Evolutionary conservation across 1,140 invertebrate genomes (phyloP), one percentile per base, ranked within the genome.

Genomic region (Lepidostoma basale): DNA sequence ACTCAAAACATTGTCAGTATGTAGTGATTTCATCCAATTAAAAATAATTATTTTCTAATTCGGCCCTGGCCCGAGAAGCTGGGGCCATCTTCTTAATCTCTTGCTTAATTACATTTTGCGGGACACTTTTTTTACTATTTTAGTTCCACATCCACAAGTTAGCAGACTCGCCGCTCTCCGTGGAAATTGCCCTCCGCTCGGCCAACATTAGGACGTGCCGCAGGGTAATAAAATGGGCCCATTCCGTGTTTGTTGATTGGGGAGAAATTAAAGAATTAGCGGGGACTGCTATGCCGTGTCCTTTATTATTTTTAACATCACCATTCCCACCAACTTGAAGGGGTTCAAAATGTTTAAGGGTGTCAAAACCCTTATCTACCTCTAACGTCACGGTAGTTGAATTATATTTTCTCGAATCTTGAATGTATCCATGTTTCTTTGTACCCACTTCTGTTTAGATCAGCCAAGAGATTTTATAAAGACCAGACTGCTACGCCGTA

Each of bases 21-120:
- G n/a, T n/a, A n/a, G n/a, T n/a, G n/a, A n/a, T n/a, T n/a, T n/a
- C n/a, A n/a, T n/a, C n/a, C n/a, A n/a, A n/a, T 22, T 47, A 16
- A 47, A 47, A 47, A 6, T 6, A 8, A 8, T n/a, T 36, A 8
- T 36, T 36, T 40, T 2, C 68, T 10, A 58, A 28, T 71, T 39
- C 67, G 49, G 8, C 36, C 68, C 71, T 65, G 68, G 5, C 16
- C 42, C 8, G 16, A 39, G 58, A 64, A 39, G 62, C 45, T 36
- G 71, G 58, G 71, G 68, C 71, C 71, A 73, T 73, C 67, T 73
- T 73, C 71, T 73, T 73, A 73, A 73, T 73, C 71, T 70, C 71
- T 73, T 73, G 68, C 71, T 73, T 73, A 73, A 73, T 73, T 73
- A 73, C 71, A 68, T 73, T 73, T 73, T 73, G 71, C 68, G 68